Evolutionary conservation across 2,797 vertebrate genomes (phyloP), one percentile per base, ranked within the genome.

Genomic region (Phalloptychus januarius): DNA sequence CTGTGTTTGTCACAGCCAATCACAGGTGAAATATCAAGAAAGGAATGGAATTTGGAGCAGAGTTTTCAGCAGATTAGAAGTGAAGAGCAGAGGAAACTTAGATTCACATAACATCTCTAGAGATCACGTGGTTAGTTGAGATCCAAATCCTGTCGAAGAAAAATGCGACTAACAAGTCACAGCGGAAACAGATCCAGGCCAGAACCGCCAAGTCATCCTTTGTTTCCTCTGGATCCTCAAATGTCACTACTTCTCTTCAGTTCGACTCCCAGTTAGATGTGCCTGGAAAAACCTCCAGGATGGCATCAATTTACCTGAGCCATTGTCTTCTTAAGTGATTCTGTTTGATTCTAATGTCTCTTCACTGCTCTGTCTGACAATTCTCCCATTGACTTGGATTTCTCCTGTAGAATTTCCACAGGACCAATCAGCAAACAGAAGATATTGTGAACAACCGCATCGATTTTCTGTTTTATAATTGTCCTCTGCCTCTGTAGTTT

Each of bases 1-100:
- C 31, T 12, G 7, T 12, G 33, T 58, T 38, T 65, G 74, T 84
- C 82, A 54, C 6, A 3, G 44, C 2, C 56, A 83, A 90, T 87
- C 82, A 71, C 75, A 85, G 71, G 72, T 33, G 73, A 52, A 31
- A 6, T 40, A 54, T 72, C 15, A 72, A 79, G 70, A 67, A 70
- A 52, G 0, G 72, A 23, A 50, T 11, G 56, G 58, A 69, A 3
- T 18, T 10, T 25, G 78, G 31, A 85, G 74, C 20, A 61, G 73
- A 83, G 40, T 40, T 40, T 67, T 67, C 18, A 40, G 20, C 36
- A 67, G 7, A 40, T 67, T 67, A 67, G 36, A 40, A 40, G 33
- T 67, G 18, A 23, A 67, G 23, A 40, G 20, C 31, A 16, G 18
- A 38, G 61, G 7, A 38, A 38, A 38, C 7, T 65, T 10, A 4